Base-by-base conservation (phyloP, 2,113 vertebrate genomes). In the Silurus meridionalis region DNA sequence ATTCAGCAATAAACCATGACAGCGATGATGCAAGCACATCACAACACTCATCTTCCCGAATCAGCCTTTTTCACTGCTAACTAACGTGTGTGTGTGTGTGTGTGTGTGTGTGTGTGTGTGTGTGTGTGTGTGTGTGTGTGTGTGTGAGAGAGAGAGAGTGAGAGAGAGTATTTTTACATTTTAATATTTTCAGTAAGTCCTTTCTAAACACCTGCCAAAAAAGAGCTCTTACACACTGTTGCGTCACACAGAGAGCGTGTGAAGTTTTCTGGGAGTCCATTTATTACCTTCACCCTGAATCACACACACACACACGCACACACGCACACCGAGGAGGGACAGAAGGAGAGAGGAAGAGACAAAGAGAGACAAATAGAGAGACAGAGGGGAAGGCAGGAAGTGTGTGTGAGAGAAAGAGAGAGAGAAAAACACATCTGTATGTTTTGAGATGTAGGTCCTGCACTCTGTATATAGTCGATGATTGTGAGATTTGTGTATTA, bases 11-110 rank as follows among this genome's bases (percentile, higher is more conserved):
- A 74, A 74, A 74, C 46, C 71, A 74, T 50, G 71, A 52, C 71
- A 74, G 48, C 48, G 0, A 69, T 89, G 85, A 87, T 82, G 88
- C 85, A 89, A 86, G 71, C 60, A 13, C 78, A 86, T 82, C 82
- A 87, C 66, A 86, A 81, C 64, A 89, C 77, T 77, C 83, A 84
- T 77, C 52, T 60, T 67, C 63, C 69, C 50, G 84, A 83, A 81
- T 86, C 82, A 77, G 82, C 82, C 66, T 74, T 74, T 74, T 48
- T 67, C 83, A 80, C 80, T 72, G 37, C 66, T 86, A 88, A 83
- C 82, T 37, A 72, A 55, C 48, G 37, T 82, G 23, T 88, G 21
- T 88, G 84, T 86, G 85, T 71, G 69, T 71, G 67, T 71, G 67
- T 71, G 67, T 71, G 67, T 71, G 67, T 71, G 28, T 72, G 37